Conservation (phyloP, 2,888 invertebrate genomes). For the Operophtera brumata region DNA sequence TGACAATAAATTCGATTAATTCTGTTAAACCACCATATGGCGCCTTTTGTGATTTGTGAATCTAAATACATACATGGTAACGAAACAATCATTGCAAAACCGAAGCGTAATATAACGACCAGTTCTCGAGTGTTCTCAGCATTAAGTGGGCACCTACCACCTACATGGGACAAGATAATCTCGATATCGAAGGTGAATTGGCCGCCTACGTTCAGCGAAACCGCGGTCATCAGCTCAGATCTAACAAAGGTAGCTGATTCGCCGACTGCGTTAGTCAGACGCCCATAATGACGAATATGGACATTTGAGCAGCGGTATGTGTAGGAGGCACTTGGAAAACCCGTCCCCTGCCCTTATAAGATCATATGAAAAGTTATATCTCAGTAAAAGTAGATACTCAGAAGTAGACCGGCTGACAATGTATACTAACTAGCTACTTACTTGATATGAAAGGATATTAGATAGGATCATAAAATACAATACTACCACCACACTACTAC, state of each 20-base stretch:
- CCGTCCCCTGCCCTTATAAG: constrained; percentile 63
- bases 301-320: constrained; percentile 64
- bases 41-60: constrained; percentile 31
- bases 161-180: constrained; percentile 63
- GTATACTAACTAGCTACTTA: background rate
- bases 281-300: constrained; percentile 74
- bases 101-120: constrained; percentile 46
- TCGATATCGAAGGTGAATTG: constrained; percentile 74
- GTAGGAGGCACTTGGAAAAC: constrained; percentile 68
- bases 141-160: constrained; percentile 57
- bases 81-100: constrained; percentile 51
- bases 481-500: too few relatives aligned
- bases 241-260: constrained; percentile 75
- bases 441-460: background rate
- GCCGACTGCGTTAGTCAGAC: constrained; percentile 66
- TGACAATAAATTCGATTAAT: too few relatives aligned
- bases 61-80: constrained; percentile 41
- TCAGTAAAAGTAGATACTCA: constrained; percentile 28
- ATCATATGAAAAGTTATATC: constrained; percentile 50
- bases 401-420: constrained; percentile 9
- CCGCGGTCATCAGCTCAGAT: constrained; percentile 65
- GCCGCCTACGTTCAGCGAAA: constrained; percentile 67
- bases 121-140: constrained; percentile 52
- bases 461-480: background rate
- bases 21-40: too few relatives aligned